Conservation (phyloP, 2,888 invertebrate genomes). For the Eupeodes luniger region DNA sequence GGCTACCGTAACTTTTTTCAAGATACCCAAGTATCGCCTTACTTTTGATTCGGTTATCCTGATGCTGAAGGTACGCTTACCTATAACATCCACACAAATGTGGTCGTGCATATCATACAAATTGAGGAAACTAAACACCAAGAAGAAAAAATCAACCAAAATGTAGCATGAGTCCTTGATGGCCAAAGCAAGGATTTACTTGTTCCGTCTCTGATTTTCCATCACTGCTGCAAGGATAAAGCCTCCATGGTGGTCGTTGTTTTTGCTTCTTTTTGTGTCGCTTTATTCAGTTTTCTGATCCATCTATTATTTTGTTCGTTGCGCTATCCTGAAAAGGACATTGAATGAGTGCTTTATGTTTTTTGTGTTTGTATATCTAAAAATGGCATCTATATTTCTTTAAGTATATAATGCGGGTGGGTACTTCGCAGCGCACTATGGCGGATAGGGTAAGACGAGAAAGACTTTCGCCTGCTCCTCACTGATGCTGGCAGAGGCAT, state of each 20-base stretch:
- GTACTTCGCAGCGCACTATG: background rate
- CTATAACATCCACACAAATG: constrained; percentile 12
- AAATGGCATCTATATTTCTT: constrained; percentile 49
- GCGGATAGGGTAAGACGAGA: constrained; percentile 16
- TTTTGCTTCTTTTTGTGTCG: background rate
- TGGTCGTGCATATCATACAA: constrained; percentile 66
- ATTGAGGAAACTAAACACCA: constrained; percentile 55
- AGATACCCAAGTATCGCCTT: constrained; percentile 19
- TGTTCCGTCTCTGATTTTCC: constrained; percentile 57
- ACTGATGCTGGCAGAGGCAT: constrained; percentile 51
- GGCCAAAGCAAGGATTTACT: constrained; percentile 61
- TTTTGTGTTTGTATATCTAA: constrained; percentile 45
- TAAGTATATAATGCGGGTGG: constrained; percentile 14
- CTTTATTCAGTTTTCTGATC: background rate
- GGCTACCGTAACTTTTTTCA: constrained; percentile 16
- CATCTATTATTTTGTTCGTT: constrained; percentile 61
- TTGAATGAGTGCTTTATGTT: constrained; percentile 62
- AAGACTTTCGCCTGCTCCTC: constrained; percentile 59
- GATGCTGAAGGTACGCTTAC: background rate
- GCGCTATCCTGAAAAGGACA: constrained; percentile 52
- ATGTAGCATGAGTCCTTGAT: constrained; percentile 31
- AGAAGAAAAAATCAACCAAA: constrained; percentile 11
- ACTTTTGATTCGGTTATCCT: constrained; percentile 30
- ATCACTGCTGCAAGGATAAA: background rate
- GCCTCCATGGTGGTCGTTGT: constrained; percentile 30